Evolutionary conservation across 2,888 invertebrate species (phyloP).

Genomic region (Carcina quercana): DNA sequence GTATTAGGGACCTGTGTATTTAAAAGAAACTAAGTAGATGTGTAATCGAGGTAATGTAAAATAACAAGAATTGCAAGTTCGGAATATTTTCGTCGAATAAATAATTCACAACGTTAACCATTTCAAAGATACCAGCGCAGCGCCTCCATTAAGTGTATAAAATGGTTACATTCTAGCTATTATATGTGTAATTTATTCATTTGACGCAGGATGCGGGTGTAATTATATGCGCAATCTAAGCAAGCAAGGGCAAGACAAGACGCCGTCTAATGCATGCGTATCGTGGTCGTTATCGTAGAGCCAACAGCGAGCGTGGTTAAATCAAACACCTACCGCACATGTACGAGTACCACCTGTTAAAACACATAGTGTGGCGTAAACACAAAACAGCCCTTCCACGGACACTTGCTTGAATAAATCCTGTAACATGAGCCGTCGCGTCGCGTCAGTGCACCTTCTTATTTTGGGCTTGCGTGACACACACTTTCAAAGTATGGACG

Average conservation of each 20-base stretch:
- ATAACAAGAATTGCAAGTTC: too few species aligned
- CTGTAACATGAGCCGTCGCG: slow-evolving; percentile 37
- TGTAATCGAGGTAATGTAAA: too few species aligned
- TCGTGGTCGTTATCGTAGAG: slow-evolving; percentile 12
- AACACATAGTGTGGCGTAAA: slow-evolving; percentile 23
- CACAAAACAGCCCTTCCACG: slow-evolving; percentile 39
- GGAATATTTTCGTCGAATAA: too few species aligned
- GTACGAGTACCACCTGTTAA: slow-evolving; percentile 20
- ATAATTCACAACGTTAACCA: too few species aligned
- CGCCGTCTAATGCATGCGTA: too few species aligned
- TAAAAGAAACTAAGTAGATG: too few species aligned
- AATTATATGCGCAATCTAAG: slow-evolving; percentile 6
- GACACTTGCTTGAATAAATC: slow-evolving; percentile 42
- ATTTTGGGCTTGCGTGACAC: slow-evolving; percentile 10
- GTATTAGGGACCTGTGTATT: too few species aligned
- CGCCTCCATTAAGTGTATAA: too few species aligned
- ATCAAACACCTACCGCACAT: slow-evolving; percentile 13
- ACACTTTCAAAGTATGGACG: slow-evolving; percentile 21
- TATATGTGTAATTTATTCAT: too few species aligned
- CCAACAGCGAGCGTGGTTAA: slow-evolving; percentile 13
- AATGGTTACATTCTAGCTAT: too few species aligned
- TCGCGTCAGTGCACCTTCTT: too few species aligned
- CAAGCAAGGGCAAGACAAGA: slow-evolving; percentile 3
- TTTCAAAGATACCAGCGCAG: too few species aligned
- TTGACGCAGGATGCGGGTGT: slow-evolving; percentile 14